phyloP scores from a whole-genome alignment of 2,113 vertebrate genomes.

The Megaceryle torquata region DNA sequence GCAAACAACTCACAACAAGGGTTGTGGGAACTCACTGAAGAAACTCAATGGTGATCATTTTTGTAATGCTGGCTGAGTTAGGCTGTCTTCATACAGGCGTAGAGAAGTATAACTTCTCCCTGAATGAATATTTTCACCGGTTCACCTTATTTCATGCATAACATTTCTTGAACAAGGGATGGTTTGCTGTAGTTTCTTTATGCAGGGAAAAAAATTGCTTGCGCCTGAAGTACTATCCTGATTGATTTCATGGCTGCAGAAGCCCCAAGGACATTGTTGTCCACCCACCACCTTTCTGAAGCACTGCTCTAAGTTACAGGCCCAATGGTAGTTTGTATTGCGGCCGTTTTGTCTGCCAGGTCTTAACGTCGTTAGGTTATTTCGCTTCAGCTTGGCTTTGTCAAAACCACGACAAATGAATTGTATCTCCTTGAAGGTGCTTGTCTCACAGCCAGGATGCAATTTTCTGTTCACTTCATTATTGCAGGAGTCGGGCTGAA shows the following conservation, averaged over 20 bases:
- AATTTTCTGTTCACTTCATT: not conserved
- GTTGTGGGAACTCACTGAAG: not conserved
- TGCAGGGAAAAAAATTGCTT: not conserved
- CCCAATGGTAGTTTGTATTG: not conserved
- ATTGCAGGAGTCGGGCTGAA: not conserved
- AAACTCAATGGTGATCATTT: not conserved
- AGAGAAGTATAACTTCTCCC: not conserved
- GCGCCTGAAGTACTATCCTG: not conserved
- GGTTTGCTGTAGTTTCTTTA: not conserved
- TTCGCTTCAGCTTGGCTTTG: not conserved
- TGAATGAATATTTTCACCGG: not conserved
- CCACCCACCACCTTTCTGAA: not conserved
- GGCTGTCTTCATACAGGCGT: not conserved
- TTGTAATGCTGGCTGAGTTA: not conserved
- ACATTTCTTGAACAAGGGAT: not conserved
- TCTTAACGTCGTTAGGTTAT: not conserved
- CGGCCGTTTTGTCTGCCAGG: not conserved
- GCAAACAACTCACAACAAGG: not conserved
- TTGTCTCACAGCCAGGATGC: not conserved
- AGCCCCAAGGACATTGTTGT: not conserved
- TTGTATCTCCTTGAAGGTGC: not conserved
- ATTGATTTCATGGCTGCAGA: not conserved
- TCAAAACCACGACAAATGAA: not conserved
- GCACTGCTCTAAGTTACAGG: not conserved
- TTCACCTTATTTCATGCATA: not conserved